Evolutionary conservation across 2,113 vertebrate genomes (phyloP), one percentile per base, ranked within the genome.

Genomic region (Grammomys surdaster): DNA sequence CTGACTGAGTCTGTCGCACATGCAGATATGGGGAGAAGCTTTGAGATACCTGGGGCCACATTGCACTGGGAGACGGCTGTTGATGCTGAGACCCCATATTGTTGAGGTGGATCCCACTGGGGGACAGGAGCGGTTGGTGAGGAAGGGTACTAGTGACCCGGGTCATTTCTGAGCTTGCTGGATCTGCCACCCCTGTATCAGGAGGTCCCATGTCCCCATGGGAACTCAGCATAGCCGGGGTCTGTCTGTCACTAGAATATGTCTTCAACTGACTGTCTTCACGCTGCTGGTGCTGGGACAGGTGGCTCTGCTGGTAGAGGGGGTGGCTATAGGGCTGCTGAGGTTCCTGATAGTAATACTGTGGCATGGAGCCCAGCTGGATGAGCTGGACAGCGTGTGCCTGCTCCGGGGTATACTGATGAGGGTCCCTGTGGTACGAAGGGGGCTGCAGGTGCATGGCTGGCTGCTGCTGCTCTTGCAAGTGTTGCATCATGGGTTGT

Each of bases 291-390:
- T 97, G 98, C 93, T 97, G 98, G 75, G 98, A 95, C 97, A 98
- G 94, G 94, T 98, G 95, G 97, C 97, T 98, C 96, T 98, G 98
- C 0, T 98, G 98, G 96, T 99, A 99, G 72, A 98, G 90, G 86
- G 98, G 97, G n/a, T 97, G 97, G 77, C 98, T 94, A 88, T 98
- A 99, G 92, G 98, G 95, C 81, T 98, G 98, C 0, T 99, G 98
- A 1, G 98, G 97, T 95, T 99, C 98, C 75, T 99, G 99, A 93
- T 98, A 99, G 98, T 98, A 98, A 96, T 99, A 99, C 88, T 98
- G 99, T 90, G 98, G 98, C 95, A 98, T 63, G 28, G 99, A 97
- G 90, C 98, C 98, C 97, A 99, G 2, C 97, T 99, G 99, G 70
- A 99, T 98, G 31, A 99, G 98, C 97, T 99, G 99, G 82, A 99